Base-by-base conservation (phyloP, 2,797 vertebrate species). In the Myiothlypis chrysogaster region DNA sequence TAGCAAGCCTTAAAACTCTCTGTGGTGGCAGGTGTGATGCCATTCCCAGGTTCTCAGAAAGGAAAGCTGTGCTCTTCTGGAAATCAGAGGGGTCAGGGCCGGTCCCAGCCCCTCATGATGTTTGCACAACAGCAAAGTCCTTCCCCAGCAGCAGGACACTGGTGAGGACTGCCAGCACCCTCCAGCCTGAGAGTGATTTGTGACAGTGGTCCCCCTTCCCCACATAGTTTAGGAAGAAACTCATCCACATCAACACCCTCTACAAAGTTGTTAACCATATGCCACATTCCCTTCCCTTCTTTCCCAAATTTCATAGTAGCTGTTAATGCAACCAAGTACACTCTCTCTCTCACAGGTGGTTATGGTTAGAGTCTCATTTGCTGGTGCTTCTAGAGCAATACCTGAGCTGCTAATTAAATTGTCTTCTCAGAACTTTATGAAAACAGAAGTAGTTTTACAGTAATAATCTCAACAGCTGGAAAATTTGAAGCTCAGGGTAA, bases 61-160 rank as follows among this genome's bases (percentile, higher is more conserved):
- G 8, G 84, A 79, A 85, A 61, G 4, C n/a, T 15, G 9, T 41
- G 37, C 20, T 89, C 7, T 76, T 55, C n/a, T 72, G 52, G 59
- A 90, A 84, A 53, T 8, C 43, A 56, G 30, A 37, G 32, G 11
- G 8, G 4, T 59, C 43, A 60, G 66, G 24, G 65, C 20, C 2
- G 1, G 6, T 30, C 6, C n/a, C 44, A 30, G 12, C 21, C 30
- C 6, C 8, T 50, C 24, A 5, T 0, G 0, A 32, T 21, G 8
- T 55, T 37, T 56, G 34, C 55, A 59, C 41, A 43, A 10, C 22
- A 83, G 68, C 61, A 61, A 57, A 3, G 9, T 53, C 76, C 34
- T 71, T 59, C 35, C 3, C 2, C 49, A 24, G 49, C 28, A 78
- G 41, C 25, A 47, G 64, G 35, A 61, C 14, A 16, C 8, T 28